These are phyloP conservation scores for Dipus sagitta DNA, from an alignment of 2,797 vertebrate species.

Conservation along the genomic window DNA sequence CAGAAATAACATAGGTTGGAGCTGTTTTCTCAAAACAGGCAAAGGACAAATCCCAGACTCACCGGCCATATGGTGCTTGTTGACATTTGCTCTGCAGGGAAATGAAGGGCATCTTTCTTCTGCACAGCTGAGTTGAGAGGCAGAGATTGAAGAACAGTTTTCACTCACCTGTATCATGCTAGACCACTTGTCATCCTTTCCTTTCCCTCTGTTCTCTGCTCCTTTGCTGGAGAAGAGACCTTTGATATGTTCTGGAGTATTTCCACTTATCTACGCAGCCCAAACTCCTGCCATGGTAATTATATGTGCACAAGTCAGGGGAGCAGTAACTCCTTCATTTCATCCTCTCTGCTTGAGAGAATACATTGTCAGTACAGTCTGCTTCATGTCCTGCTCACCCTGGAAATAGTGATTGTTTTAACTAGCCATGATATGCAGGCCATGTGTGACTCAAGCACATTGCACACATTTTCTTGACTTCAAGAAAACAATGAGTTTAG, in stretches of 20 bases:
- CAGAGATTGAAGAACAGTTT: not conserved
- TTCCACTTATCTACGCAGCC: not conserved
- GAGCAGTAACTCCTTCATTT: not conserved
- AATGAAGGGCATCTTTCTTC: not conserved
- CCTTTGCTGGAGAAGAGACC: not conserved
- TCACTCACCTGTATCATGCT: not conserved
- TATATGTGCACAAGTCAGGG: not conserved
- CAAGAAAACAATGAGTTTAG: not conserved
- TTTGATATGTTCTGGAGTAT: too few relatives aligned
- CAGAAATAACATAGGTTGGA: not conserved
- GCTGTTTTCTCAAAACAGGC: conserved; percentile 47
- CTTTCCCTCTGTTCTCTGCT: not conserved
- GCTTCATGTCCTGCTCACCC: not conserved
- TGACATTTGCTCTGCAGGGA: conserved; percentile 31
- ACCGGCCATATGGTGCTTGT: conserved; percentile 20
- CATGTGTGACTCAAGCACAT: not conserved
- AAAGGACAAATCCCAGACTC: conserved; percentile 42
- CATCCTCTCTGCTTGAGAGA: not conserved
- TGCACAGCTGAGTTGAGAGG: not conserved
- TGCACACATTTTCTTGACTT: conserved; percentile 9
- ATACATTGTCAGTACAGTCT: not conserved
- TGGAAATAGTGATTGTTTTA: conserved; percentile 47
- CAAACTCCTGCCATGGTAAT: too few relatives aligned
- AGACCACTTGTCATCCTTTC: not conserved
- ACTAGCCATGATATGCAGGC: not conserved